A percentile compares a stretch with the other conserved stretches of the same genome.
Conservation (phyloP, 2,888 invertebrate species). For the Pyrocoelia pectoralis region DNA sequence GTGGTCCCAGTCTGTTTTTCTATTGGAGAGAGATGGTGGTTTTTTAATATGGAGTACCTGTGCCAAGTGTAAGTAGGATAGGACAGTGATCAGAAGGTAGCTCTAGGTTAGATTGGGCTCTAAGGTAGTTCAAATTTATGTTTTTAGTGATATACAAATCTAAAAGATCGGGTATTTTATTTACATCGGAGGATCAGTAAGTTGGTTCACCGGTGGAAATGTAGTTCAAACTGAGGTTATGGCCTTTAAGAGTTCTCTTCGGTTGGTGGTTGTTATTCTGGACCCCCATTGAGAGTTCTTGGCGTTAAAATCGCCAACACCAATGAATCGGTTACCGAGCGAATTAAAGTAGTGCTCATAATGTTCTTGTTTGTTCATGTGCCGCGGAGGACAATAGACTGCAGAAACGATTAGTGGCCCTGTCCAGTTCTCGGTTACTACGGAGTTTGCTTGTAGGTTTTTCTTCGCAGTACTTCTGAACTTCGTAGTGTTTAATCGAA, state of each 20-base stretch:
- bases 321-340: conserved; percentile 33
- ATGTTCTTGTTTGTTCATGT: conserved; percentile 34
- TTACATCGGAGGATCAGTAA: conserved; percentile 42
- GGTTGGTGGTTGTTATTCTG: conserved; percentile 11
- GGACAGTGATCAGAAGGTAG: conserved; percentile 44
- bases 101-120: conserved; percentile 28
- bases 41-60: too few relatives aligned
- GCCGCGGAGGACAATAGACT: conserved; percentile 33
- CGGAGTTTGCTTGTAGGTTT: conserved; percentile 38
- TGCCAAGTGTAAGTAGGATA: conserved; percentile 35
- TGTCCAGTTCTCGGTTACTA: conserved; percentile 29
- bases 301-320: conserved; percentile 26
- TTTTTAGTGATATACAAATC: conserved; percentile 23
- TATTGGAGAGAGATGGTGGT: too few relatives aligned
- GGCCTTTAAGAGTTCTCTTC: conserved; percentile 8
- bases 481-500: conserved; percentile 32
- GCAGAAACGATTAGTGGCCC: conserved; percentile 32
- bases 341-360: conserved; percentile 34
- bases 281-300: conserved; percentile 34
- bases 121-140: conserved; percentile 18
- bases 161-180: conserved; percentile 41
- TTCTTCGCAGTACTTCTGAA: conserved; percentile 22
- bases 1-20: not conserved
- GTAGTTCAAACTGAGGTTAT: conserved; percentile 10
- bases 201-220: conserved; percentile 42